These are phyloP conservation scores for Seladonia tumulorum DNA, from an alignment of 2,888 invertebrate genomes.

Conservation along the genomic window DNA sequence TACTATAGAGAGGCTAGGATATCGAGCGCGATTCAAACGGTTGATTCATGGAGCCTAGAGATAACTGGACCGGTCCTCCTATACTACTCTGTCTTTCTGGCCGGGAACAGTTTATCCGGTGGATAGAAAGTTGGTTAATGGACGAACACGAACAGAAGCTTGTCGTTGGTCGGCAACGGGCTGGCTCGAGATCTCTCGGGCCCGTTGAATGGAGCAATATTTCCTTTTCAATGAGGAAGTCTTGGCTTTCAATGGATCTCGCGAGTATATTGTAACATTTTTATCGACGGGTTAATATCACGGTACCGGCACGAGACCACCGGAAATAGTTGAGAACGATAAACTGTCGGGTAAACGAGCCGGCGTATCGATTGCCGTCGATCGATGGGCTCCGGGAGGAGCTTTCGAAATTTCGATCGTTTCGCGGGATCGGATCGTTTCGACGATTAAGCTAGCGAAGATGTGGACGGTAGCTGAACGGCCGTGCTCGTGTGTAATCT, in stretches of 20 bases:
- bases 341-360: neutral
- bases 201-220: neutral
- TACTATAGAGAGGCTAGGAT: neutral
- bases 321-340: neutral
- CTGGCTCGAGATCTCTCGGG: neutral
- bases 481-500: slow-evolving; percentile 32
- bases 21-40: neutral
- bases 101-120: slow-evolving; percentile 9
- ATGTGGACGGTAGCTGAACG: neutral
- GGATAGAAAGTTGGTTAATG: slow-evolving; percentile 18
- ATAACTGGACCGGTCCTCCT: slow-evolving; percentile 12
- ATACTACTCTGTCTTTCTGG: neutral
- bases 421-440: slow-evolving; percentile 3
- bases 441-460: neutral
- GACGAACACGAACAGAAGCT: slow-evolving; percentile 11
- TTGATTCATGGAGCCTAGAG: slow-evolving; percentile 10
- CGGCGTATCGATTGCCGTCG: neutral
- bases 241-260: neutral
- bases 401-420: neutral
- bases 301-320: neutral
- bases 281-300: neutral
- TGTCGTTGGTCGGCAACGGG: neutral
- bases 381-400: neutral
- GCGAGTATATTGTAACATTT: neutral
- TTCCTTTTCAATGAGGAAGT: slow-evolving; percentile 11